phyloP scores from a whole-genome alignment of 2,113 vertebrate genomes.

The Mobula birostris region DNA sequence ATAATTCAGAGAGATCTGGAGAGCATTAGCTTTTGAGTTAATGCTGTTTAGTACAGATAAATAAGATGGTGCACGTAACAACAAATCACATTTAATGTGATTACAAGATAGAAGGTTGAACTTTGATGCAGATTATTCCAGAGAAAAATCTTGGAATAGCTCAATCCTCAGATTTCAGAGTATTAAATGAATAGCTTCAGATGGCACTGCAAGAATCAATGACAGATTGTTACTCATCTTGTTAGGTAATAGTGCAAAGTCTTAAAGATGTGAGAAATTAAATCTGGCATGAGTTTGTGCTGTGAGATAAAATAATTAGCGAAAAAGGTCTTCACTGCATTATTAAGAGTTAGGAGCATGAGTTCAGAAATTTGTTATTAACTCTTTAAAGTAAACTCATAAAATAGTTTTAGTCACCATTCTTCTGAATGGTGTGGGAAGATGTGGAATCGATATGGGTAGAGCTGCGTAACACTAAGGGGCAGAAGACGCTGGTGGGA shows the following conservation, averaged over 20 bases:
- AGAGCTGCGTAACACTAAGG: no score
- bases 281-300: background rate
- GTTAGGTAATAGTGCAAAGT: background rate
- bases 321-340: background rate
- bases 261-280: background rate
- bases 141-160: background rate
- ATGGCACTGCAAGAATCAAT: background rate
- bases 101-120: background rate
- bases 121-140: conserved; percentile 1
- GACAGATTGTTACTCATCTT: background rate
- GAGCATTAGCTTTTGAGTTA: conserved; percentile 24
- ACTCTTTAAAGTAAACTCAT: background rate
- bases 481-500: no score
- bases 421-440: no score
- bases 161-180: background rate
- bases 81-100: conserved; percentile 26
- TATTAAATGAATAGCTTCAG: background rate
- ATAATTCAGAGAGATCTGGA: conserved; percentile 16
- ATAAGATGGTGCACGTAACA: background rate
- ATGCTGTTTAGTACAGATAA: conserved; percentile 18
- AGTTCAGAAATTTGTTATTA: background rate
- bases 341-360: background rate
- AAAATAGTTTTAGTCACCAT: background rate
- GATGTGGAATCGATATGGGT: no score
- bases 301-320: background rate